Evolutionary conservation across 2,888 invertebrate genomes (phyloP), one percentile per base, ranked within the genome.

Genomic region (Callyntrura sp.): DNA sequence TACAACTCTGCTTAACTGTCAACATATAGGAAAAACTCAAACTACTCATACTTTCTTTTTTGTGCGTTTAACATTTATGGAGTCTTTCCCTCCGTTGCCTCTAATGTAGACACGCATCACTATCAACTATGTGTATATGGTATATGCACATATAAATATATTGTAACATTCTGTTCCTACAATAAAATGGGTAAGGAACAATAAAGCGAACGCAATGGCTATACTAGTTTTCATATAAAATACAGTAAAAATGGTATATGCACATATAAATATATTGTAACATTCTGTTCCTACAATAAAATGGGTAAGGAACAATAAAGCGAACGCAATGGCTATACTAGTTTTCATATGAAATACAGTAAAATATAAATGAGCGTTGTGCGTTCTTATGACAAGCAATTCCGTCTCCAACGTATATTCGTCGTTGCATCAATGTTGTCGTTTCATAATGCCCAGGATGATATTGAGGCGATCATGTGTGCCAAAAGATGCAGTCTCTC

Each of bases 161-260:
- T n/a, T n/a, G n/a, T n/a, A n/a, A n/a, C n/a, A n/a, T n/a, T n/a
- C n/a, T n/a, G n/a, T n/a, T n/a, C n/a, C n/a, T n/a, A n/a, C n/a
- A n/a, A n/a, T n/a, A n/a, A n/a, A n/a, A n/a, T n/a, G n/a, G n/a
- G n/a, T n/a, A n/a, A n/a, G n/a, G n/a, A n/a, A n/a, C n/a, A n/a
- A n/a, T n/a, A 35, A 35, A 12, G 25, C 28, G 62, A 65, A 17
- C 20, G 62, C 5, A 14, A 14, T 11, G 60, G 20, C 17, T 81
- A 45, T 81, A 70, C 28, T 81, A 81, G n/a, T 60, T 23, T 45
- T 35, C 28, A 35, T 45, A 20, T 20, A 20, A 45, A 81, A 28
- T 81, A 62, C 43, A 70, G 43, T 70, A 81, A 62, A 28, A 55
- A n/a, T n/a, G n/a, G n/a, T n/a, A n/a, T n/a, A n/a, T n/a, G n/a